These are phyloP conservation scores for Caloenas nicobarica DNA, from an alignment of 2,113 vertebrate genomes.

Conservation along the genomic window DNA sequence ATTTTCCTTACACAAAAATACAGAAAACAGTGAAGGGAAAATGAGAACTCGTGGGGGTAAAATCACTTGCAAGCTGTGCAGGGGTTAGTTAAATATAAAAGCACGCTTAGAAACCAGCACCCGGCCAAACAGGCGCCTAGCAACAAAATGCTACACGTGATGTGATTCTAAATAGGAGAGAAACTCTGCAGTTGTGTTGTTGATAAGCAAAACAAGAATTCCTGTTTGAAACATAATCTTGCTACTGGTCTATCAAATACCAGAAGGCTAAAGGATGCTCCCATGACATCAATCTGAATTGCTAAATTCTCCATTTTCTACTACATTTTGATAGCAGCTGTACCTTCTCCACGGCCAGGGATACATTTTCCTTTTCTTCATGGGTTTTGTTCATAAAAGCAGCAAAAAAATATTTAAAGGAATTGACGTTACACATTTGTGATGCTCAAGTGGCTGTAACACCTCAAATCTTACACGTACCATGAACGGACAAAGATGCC, in stretches of 20 bases:
- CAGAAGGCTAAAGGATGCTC: not conserved
- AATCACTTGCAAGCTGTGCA: slow-evolving; percentile 26
- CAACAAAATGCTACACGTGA: slow-evolving; percentile 54
- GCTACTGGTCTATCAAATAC: not conserved
- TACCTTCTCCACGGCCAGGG: not conserved
- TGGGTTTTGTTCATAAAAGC: not conserved
- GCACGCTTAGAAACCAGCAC: slow-evolving; percentile 24
- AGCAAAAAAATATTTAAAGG: not conserved
- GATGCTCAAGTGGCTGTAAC: not conserved
- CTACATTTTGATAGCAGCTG: fast-evolving
- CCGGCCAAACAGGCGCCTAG: slow-evolving; percentile 55
- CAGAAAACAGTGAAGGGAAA: not conserved
- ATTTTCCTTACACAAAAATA: not conserved
- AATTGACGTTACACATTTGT: not conserved
- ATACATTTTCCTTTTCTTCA: fast-evolving
- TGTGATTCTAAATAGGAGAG: slow-evolving; percentile 23
- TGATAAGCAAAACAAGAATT: not conserved
- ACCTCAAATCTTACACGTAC: not conserved
- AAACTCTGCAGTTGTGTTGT: not conserved
- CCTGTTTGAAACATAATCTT: not conserved
- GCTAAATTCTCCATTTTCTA: not conserved
- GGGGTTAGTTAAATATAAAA: slow-evolving; percentile 52
- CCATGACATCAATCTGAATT: not conserved
- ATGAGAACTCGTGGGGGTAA: not conserved
- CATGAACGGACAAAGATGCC: not conserved